Base-by-base conservation (phyloP, 2,888 invertebrate species). In the Strigamia maritima region DNA sequence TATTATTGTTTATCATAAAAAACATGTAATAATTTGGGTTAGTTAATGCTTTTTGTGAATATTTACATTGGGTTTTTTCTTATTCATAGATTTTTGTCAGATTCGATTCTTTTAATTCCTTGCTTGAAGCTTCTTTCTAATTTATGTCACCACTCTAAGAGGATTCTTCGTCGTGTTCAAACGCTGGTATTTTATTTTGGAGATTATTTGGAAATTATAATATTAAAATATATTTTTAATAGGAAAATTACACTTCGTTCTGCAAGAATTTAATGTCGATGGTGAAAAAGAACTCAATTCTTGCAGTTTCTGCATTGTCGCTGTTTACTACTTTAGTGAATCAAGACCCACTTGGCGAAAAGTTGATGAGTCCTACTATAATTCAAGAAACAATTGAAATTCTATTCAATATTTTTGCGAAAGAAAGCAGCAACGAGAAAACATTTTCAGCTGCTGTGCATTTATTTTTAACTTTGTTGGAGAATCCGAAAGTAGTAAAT, bases 401-500 rank as follows among this genome's bases (percentile, higher is more conserved):
- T 16, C 10, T 75, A 6, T 75, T 75, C 75, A 75, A 31, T n/a
- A 75, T 31, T 75, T 40, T 75, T n/a, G 35, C 10, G 12, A 75
- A 65, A 26, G 65, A 65, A 28, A 26, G 65, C 24, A 65, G 28
- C 24, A 65, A 75, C n/a, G 75, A 40, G 12, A 31, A 75, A 16
- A 38, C 28, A 2, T 75, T 75, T 19, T 10, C 22, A 35, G 40
- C 40, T 3, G 16, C 35, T 16, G 38, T 75, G 3, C 14, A 75
- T 75, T 40, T 75, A 7, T 75, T 75, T 22, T 12, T 75, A 19
- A 31, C 31, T 2, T 22, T 81, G 16, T 38, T 81, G 16, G 16
- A 26, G 14, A 80, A 80, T 44, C 60, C 79, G 70, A 44, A 79
- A n/a, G 77, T 79, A 24, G 26, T 80, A 12, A 79, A 80, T 26